Evolutionary conservation across 35 echinoderm and acorn worm genomes (phyloP).

Genomic region (Nesometra sesokonis): DNA sequence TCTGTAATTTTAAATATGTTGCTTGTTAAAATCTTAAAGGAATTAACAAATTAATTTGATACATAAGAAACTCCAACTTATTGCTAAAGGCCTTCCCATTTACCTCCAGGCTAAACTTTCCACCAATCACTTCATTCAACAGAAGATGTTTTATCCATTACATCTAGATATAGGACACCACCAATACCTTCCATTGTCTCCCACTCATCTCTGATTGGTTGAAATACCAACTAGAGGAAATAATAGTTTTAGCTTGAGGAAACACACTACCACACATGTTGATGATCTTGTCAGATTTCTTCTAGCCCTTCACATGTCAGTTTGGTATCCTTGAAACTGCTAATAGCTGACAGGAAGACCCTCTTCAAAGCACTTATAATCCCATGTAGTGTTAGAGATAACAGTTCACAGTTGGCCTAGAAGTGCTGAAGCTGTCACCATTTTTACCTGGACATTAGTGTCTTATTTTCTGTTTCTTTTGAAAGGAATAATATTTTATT

Average conservation of each 20-base stretch:
- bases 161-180: background rate
- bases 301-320: background rate
- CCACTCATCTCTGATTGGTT: background rate
- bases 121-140: no score
- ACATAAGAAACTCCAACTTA: no score
- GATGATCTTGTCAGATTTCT: background rate
- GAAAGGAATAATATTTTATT: background rate
- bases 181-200: background rate
- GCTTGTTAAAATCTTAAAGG: no score
- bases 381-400: no score
- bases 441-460: no score
- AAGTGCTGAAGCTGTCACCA: no score
- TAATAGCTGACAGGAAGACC: no score
- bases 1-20: no score
- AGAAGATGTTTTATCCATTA: background rate
- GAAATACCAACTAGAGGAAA: background rate
- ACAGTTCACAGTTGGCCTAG: no score
- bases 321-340: background rate
- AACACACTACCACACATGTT: background rate
- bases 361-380: no score
- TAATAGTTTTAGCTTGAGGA: background rate
- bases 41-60: no score
- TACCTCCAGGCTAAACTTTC: background rate
- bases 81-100: background rate
- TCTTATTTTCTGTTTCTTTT: no score